These are phyloP conservation scores for Poeciliopsis infans DNA, from an alignment of 2,797 vertebrate species.

Conservation along the genomic window DNA sequence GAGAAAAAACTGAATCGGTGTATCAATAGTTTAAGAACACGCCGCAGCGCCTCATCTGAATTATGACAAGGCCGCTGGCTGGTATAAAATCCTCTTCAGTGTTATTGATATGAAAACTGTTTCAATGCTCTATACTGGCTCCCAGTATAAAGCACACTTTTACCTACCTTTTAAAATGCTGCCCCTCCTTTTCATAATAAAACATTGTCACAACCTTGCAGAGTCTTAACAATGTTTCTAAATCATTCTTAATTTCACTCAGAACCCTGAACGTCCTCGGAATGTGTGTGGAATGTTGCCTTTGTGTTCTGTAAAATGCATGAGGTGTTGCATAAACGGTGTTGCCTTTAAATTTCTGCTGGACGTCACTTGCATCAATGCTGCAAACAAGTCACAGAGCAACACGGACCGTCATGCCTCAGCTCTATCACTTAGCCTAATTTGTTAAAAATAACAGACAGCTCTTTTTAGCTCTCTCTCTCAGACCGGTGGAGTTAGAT, in stretches of 20 bases:
- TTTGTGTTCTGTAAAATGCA: not conserved
- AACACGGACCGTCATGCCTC: not conserved
- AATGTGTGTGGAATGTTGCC: conserved; percentile 1
- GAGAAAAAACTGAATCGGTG: too few relatives aligned
- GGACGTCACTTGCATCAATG: not conserved
- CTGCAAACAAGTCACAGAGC: not conserved
- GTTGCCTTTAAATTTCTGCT: not conserved
- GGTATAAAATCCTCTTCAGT: not conserved
- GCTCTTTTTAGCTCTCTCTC: not conserved
- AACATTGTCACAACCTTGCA: not conserved
- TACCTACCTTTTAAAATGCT: not conserved
- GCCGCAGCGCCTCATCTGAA: too few relatives aligned
- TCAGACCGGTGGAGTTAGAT: not conserved
- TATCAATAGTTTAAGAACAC: too few relatives aligned
- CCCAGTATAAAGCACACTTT: not conserved
- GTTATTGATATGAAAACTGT: not conserved
- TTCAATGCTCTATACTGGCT: not conserved
- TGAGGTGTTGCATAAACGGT: not conserved
- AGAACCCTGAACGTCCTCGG: not conserved
- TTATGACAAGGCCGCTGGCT: not conserved
- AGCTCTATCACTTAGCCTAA: not conserved
- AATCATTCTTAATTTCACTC: not conserved
- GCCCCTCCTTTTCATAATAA: not conserved
- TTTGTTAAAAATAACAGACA: not conserved
- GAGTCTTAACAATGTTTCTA: not conserved